phyloP scores from a whole-genome alignment of 2,113 vertebrate genomes.

The Trogon surrucura region DNA sequence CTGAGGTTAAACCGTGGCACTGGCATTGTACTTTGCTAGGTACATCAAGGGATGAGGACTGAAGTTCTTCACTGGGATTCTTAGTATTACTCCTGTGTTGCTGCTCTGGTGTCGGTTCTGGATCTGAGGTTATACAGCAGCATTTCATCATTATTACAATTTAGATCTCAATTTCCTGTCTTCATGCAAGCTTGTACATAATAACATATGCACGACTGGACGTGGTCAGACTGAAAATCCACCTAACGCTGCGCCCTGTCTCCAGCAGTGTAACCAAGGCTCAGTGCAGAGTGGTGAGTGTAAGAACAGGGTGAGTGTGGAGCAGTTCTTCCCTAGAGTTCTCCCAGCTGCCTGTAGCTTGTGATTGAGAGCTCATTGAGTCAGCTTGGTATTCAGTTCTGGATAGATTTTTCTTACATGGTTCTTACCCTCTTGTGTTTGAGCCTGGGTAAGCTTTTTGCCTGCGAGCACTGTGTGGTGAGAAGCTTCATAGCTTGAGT shows the following conservation, averaged over 20 bases:
- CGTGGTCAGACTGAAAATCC: neutral
- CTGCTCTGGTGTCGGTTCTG: neutral
- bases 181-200: neutral
- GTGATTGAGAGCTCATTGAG: neutral
- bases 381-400: neutral
- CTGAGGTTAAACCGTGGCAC: neutral
- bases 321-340: neutral
- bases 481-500: neutral
- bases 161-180: neutral
- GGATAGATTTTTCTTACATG: neutral
- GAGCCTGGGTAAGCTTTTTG: neutral
- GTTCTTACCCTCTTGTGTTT: neutral
- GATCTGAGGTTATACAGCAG: neutral
- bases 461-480: fast-evolving
- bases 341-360: neutral
- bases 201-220: neutral
- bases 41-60: neutral
- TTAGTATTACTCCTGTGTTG: neutral
- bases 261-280: neutral
- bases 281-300: neutral
- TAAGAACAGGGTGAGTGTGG: neutral
- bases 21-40: neutral
- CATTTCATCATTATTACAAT: neutral
- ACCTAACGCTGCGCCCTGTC: fast-evolving
- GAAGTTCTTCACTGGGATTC: neutral